Conservation (phyloP, 2,888 invertebrate genomes). For the Punctoribates punctum region DNA sequence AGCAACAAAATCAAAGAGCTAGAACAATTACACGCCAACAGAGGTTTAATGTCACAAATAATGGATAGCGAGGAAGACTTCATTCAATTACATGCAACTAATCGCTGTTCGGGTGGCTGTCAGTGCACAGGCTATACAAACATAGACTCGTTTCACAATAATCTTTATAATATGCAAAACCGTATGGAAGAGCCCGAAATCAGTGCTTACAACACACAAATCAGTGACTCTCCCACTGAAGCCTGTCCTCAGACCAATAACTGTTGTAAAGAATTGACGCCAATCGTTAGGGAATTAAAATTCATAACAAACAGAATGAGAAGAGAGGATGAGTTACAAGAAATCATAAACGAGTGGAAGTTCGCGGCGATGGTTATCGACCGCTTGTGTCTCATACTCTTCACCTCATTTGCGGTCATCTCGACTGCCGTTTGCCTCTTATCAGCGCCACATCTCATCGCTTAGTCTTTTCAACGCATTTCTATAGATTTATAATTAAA, state of each 20-base stretch:
- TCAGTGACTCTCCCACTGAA: slow-evolving; percentile 32
- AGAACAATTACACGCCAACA: slow-evolving; percentile 83
- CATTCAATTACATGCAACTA: slow-evolving; percentile 51
- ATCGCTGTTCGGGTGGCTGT: slow-evolving; percentile 41
- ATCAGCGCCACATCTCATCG: slow-evolving; percentile 86
- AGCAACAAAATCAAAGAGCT: slow-evolving; percentile 69
- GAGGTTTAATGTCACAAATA: slow-evolving; percentile 91
- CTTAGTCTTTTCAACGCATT: slow-evolving; percentile 2
- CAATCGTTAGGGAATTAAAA: slow-evolving; percentile 89
- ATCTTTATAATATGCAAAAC: slow-evolving; percentile 19
- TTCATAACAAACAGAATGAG: slow-evolving; percentile 90
- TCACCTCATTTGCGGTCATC: slow-evolving; percentile 87
- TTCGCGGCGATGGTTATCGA: slow-evolving; percentile 98
- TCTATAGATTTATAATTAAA: too few species aligned
- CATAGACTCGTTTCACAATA: slow-evolving; percentile 16
- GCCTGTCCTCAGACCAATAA: not conserved
- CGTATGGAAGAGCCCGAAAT: slow-evolving; percentile 21
- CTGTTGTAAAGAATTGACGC: slow-evolving; percentile 70
- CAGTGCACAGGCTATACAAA: slow-evolving; percentile 22
- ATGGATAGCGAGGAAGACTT: slow-evolving; percentile 97
- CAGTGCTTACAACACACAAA: slow-evolving; percentile 10
- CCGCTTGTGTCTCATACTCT: slow-evolving; percentile 91
- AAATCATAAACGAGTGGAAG: slow-evolving; percentile 92
- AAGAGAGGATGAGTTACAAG: slow-evolving; percentile 89
- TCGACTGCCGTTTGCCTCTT: slow-evolving; percentile 85